phyloP scores from a whole-genome alignment of 1,140 invertebrate species.

The Hyphantria cunea region DNA sequence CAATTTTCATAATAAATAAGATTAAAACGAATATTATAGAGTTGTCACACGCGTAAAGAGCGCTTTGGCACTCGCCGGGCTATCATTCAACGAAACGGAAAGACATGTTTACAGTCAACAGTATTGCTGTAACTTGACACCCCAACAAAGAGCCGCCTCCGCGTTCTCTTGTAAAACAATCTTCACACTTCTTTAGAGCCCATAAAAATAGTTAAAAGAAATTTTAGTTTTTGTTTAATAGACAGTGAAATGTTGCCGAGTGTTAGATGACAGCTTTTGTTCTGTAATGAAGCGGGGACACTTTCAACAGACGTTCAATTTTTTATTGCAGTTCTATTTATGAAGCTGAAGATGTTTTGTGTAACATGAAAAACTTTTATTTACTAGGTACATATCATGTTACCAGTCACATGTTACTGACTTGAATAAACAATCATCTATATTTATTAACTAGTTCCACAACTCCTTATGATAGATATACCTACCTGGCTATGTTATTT shows the following conservation, averaged over 20 bases:
- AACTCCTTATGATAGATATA: too few relatives aligned
- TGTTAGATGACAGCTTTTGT: constrained; percentile 79
- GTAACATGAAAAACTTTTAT: constrained; percentile 4
- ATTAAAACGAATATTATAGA: constrained; percentile 27
- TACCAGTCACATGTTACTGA: background rate
- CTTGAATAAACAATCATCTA: too few relatives aligned
- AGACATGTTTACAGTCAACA: constrained; percentile 79
- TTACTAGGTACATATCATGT: constrained; percentile 1
- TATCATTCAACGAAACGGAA: constrained; percentile 66
- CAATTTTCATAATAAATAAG: constrained; percentile 5
- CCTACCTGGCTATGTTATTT: too few relatives aligned
- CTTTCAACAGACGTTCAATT: constrained; percentile 60
- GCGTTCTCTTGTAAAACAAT: constrained; percentile 76
- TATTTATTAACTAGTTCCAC: too few relatives aligned
- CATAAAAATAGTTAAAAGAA: constrained; percentile 80
- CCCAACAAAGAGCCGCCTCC: constrained; percentile 73
- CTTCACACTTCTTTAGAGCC: constrained; percentile 74
- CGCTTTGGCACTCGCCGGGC: constrained; percentile 60
- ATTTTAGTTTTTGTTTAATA: constrained; percentile 72
- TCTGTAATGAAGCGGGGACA: constrained; percentile 77
- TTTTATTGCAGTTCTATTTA: constrained; percentile 75
- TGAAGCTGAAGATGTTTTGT: constrained; percentile 42
- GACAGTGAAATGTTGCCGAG: constrained; percentile 79
- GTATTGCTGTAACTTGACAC: constrained; percentile 61
- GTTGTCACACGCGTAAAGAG: constrained; percentile 21